Conservation (phyloP, 2,888 invertebrate species). For the Drosophila paranaensis region DNA sequence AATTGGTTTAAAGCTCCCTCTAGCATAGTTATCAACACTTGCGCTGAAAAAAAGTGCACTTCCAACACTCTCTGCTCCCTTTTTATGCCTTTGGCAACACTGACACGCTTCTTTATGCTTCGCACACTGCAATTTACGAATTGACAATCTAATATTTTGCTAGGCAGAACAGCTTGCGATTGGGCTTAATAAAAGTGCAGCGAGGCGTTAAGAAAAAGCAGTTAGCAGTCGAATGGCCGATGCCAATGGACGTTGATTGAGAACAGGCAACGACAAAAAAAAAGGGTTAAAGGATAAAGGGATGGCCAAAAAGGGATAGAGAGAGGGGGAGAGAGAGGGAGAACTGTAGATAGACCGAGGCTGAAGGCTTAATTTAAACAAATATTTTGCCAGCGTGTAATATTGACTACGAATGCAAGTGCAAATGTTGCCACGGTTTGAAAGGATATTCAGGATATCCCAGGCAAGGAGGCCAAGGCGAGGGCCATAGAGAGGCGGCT, state of each 20-base stretch:
- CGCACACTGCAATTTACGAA: slow-evolving; percentile 65
- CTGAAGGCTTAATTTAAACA: slow-evolving; percentile 61
- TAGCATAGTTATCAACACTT: slow-evolving; percentile 7
- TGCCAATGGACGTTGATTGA: slow-evolving; percentile 63
- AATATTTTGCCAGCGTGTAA: slow-evolving; percentile 74
- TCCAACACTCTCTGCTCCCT: not conserved
- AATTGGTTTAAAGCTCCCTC: not conserved
- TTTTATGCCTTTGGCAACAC: slow-evolving; percentile 18
- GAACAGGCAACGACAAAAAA: slow-evolving; percentile 12
- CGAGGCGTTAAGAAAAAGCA: slow-evolving; percentile 78
- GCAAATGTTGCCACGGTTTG: slow-evolving; percentile 83
- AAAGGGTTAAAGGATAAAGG: slow-evolving; percentile 12
- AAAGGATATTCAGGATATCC: slow-evolving; percentile 54
- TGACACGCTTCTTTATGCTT: slow-evolving; percentile 69
- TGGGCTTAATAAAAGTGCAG: slow-evolving; percentile 70
- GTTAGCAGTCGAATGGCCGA: slow-evolving; percentile 69
- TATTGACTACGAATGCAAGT: slow-evolving; percentile 81
- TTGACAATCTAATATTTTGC: slow-evolving; percentile 71
- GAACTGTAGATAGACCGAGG: not conserved
- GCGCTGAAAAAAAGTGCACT: not conserved
- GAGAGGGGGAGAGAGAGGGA: not conserved
- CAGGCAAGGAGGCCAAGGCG: not conserved
- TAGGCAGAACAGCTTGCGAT: slow-evolving; percentile 58
- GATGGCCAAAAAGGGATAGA: not conserved
- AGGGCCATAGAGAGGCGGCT: slow-evolving; percentile 21